Percentiles rank a stretch among this genome's conserved stretches.
phyloP scores from a whole-genome alignment of 92 coral and sea anemone genomes.

The Anthopleura xanthogrammica region DNA sequence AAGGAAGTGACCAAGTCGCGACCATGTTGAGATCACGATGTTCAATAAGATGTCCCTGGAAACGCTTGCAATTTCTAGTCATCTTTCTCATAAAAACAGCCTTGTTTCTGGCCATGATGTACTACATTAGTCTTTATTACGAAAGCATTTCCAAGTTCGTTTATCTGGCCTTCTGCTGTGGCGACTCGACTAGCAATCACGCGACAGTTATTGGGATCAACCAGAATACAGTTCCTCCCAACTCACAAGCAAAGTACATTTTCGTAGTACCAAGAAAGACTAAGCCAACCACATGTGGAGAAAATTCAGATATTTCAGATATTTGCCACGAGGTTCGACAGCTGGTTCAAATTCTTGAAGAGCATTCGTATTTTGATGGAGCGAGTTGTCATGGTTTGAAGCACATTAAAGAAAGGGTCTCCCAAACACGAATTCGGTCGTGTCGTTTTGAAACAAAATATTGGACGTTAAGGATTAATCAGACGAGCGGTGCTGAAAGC shows the following conservation, averaged over 20 bases:
- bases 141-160: too few relatives aligned
- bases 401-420: background rate
- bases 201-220: background rate
- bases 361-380: slow-evolving; percentile 27
- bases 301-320: too few relatives aligned
- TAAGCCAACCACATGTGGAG: background rate
- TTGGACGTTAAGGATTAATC: slow-evolving; percentile 24
- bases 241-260: background rate
- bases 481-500: background rate
- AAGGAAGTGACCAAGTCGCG: too few relatives aligned
- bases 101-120: too few relatives aligned
- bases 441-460: slow-evolving; percentile 24
- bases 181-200: background rate
- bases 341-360: slow-evolving; percentile 4
- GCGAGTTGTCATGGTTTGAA: slow-evolving; percentile 22
- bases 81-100: too few relatives aligned
- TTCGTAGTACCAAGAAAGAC: background rate
- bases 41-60: too few relatives aligned
- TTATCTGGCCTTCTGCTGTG: too few relatives aligned
- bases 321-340: background rate
- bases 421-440: background rate
- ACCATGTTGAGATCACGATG: too few relatives aligned
- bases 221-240: background rate
- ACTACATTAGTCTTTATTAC: too few relatives aligned
- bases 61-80: too few relatives aligned